A percentile compares a stretch with the other conserved stretches of the same genome.
These are phyloP conservation scores for Diadegma fenestrale DNA, from an alignment of 2,888 invertebrate species.

Conservation along the genomic window DNA sequence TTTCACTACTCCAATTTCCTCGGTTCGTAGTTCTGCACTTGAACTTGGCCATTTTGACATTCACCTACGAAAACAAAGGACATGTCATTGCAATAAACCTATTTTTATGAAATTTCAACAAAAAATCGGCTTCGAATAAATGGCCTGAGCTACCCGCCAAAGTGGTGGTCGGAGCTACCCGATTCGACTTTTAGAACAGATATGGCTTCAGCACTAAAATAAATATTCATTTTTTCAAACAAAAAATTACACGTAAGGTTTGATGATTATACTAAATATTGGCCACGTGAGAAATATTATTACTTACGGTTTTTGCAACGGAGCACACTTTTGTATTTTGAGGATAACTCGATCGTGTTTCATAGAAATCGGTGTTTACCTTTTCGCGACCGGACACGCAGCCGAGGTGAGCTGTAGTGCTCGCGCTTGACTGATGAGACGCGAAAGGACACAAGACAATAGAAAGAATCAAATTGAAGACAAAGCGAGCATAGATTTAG, in stretches of 20 bases:
- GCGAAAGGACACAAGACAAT: not conserved
- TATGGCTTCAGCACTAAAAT: constrained; percentile 4
- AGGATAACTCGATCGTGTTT: constrained; percentile 1
- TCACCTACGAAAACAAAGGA: no score
- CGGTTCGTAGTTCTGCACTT: no score
- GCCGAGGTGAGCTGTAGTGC: not conserved
- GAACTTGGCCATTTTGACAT: no score
- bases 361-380: not conserved
- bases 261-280: constrained; percentile 16
- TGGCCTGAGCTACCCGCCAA: constrained; percentile 5
- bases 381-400: not conserved
- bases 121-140: constrained; percentile 13
- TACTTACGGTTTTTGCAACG: constrained; percentile 18
- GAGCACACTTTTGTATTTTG: not conserved
- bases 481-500: not conserved
- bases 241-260: not conserved
- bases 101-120: not conserved
- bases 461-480: not conserved
- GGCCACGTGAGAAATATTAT: constrained; percentile 1
- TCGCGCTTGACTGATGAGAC: not conserved
- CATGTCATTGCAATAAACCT: no score
- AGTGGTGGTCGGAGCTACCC: constrained; percentile 15
- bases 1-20: no score
- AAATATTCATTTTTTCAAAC: constrained; percentile 7
- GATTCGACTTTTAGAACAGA: not conserved